Conservation (phyloP, 2,888 invertebrate genomes). For the Xestia ashworthii region DNA sequence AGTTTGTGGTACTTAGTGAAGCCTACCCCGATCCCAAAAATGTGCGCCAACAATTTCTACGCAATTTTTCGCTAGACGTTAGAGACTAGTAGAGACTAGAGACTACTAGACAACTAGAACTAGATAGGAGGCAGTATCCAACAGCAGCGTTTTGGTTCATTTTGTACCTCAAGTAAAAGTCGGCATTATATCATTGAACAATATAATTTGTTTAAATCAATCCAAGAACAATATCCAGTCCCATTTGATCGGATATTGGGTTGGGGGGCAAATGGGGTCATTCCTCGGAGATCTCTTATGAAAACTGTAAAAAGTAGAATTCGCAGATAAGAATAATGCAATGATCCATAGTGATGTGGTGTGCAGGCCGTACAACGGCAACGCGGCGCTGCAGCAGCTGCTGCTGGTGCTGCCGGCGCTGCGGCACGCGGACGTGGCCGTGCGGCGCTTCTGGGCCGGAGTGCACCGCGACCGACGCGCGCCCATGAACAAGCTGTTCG, state of each 20-base stretch:
- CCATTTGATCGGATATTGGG: neutral
- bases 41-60: no score
- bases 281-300: neutral
- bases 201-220: no score
- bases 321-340: neutral
- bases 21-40: no score
- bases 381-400: constrained; percentile 95
- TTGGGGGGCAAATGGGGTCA: neutral
- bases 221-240: neutral
- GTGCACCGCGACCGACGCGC: constrained; percentile 97
- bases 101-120: no score
- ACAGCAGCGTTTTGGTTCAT: no score
- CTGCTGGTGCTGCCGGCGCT: constrained; percentile 96
- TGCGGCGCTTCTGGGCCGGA: constrained; percentile 97
- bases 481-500: constrained; percentile 98
- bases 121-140: no score
- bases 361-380: constrained; percentile 93
- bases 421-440: constrained; percentile 96
- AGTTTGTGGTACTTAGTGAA: no score
- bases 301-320: neutral
- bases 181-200: no score
- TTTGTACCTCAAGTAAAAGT: no score
- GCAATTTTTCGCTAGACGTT: no score
- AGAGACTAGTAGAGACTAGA: no score
- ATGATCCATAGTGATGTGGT: constrained; percentile 34